Percentiles rank a stretch among this genome's conserved stretches.
Conservation (phyloP, 2,888 invertebrate genomes). For the Ischnus inquisitorius region DNA sequence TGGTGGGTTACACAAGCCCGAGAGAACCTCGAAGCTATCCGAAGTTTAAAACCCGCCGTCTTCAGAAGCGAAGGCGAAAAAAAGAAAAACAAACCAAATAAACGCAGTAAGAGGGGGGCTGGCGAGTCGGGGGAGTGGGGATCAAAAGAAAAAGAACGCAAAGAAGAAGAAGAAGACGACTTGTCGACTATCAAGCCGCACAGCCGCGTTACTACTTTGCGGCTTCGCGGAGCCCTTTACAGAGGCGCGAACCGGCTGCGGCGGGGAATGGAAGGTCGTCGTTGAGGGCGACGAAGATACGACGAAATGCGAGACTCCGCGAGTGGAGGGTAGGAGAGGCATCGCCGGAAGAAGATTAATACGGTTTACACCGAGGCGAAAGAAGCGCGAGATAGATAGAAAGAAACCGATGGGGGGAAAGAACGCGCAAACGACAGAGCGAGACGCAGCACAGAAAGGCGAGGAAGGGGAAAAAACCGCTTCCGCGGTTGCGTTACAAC, state of each 20-base stretch:
- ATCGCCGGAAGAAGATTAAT: constrained; percentile 51
- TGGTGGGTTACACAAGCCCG: neutral
- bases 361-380: constrained; percentile 39
- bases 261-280: neutral
- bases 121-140: constrained; percentile 62
- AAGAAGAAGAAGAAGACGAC: constrained; percentile 53
- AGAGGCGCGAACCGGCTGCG: neutral
- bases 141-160: constrained; percentile 66
- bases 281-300: constrained; percentile 35
- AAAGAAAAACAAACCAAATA: constrained; percentile 84
- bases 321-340: constrained; percentile 16
- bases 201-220: constrained; percentile 16
- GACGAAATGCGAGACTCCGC: constrained; percentile 30
- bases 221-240: constrained; percentile 18
- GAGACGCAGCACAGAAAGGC: neutral
- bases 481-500: constrained; percentile 60
- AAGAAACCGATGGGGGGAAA: neutral
- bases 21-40: constrained; percentile 5
- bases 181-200: constrained; percentile 25
- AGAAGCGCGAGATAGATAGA: constrained; percentile 26
- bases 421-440: neutral
- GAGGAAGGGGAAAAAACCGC: constrained; percentile 30
- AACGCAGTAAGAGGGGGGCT: constrained; percentile 49
- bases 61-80: constrained; percentile 88
- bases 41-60: constrained; percentile 32